These are phyloP conservation scores for Glossophaga mutica DNA, from an alignment of 2,797 vertebrate genomes.

Conservation along the genomic window DNA sequence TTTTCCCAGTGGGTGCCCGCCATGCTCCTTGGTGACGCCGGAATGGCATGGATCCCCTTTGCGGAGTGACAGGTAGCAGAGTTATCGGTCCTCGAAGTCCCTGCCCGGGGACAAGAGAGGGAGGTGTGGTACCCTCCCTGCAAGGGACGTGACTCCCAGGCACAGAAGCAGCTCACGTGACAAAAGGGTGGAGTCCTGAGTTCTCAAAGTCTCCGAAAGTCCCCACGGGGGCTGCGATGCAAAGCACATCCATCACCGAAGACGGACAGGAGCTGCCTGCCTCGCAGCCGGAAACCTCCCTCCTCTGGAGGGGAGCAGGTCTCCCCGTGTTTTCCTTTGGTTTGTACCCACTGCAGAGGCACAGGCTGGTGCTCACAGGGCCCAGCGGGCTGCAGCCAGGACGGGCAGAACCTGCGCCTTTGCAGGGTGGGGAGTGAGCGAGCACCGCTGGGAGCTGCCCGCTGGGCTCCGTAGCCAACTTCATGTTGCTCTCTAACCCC, in stretches of 20 bases:
- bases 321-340: background rate
- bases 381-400: background rate
- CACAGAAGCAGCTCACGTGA: accelerated
- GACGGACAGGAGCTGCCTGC: background rate
- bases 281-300: background rate
- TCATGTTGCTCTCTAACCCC: accelerated
- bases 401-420: background rate
- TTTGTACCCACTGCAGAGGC: background rate
- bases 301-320: background rate
- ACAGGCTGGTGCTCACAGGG: background rate
- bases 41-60: background rate
- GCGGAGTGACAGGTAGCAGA: background rate
- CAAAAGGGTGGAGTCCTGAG: background rate
- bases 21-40: accelerated
- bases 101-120: accelerated
- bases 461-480: background rate
- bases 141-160: background rate
- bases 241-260: background rate
- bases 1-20: background rate
- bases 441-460: accelerated
- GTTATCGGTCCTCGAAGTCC: accelerated
- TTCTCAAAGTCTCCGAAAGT: background rate
- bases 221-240: accelerated
- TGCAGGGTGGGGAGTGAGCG: background rate
- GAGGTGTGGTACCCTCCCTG: too few relatives aligned